Base-by-base conservation (phyloP, 2,888 invertebrate genomes). In the Hemistola chrysoprasaria region DNA sequence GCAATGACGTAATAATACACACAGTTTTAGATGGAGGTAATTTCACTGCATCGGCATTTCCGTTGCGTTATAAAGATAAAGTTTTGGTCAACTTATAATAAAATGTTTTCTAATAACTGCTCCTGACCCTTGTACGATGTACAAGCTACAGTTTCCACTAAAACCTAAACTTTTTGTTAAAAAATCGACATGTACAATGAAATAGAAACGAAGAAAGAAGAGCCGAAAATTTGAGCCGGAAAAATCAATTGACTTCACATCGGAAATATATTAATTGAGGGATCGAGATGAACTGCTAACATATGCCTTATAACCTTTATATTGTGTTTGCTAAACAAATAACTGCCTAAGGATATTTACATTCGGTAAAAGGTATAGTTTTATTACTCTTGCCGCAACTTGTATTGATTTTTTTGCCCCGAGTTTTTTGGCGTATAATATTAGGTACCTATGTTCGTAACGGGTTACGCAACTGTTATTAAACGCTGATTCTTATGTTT, bases 171-270 rank as follows among this genome's bases (percentile, higher is more conserved):
- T n/a, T n/a, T n/a, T n/a, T n/a, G n/a, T n/a, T n/a, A n/a, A n/a
- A n/a, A n/a, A n/a, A n/a, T n/a, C n/a, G n/a, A n/a, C n/a, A n/a
- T 16, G 2, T 3, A 16, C 4, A 16, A 2, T 8, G 8, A 28
- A 8, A 16, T n/a, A 44, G 50, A 50, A 44, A 53, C 44, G 50
- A 33, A 43, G 32, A 50, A 40, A 35, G 41, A 43, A 42, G 31
- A 40, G 36, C 39, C n/a, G n/a, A n/a, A n/a, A n/a, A n/a, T n/a
- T n/a, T n/a, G n/a, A n/a, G n/a, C 39, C 26, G 32, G 45, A 32
- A 47, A 50, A 51, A 53, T 51, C 51, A 38, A 53, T 53, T 47
- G 24, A 30, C 32, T 28, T 42, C 40, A 32, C 33, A 43, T 42
- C 31, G 24, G 25, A 38, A 49, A 46, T 46, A 41, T 27, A 47